Evolutionary conservation across 2,113 vertebrate species (phyloP).

Genomic region (Dendrocopos noguchii): DNA sequence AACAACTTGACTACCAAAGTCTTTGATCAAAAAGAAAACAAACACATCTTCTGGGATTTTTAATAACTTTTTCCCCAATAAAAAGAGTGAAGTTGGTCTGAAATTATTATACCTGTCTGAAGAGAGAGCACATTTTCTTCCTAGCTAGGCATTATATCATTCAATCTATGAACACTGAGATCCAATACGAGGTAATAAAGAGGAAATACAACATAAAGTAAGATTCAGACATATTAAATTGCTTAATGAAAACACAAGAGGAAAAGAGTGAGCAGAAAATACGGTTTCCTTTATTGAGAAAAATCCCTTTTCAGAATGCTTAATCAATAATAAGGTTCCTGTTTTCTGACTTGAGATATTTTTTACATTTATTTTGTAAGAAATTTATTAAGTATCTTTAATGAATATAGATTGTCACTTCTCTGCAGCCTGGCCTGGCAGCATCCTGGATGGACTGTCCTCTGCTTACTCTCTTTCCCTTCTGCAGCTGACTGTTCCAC

Average conservation of each 20-base stretch:
- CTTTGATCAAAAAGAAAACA: slow-evolving; percentile 45
- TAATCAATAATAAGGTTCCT: slow-evolving; percentile 71
- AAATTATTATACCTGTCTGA: slow-evolving; percentile 65
- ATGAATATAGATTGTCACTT: slow-evolving; percentile 7
- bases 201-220: slow-evolving; percentile 62
- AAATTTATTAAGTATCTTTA: slow-evolving; percentile 47
- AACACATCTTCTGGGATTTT: not conserved
- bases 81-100: slow-evolving; percentile 44
- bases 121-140: slow-evolving; percentile 61
- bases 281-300: slow-evolving; percentile 66
- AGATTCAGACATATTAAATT: slow-evolving; percentile 70
- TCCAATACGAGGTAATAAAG: slow-evolving; percentile 76
- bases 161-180: slow-evolving; percentile 57
- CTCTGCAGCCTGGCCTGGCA: not conserved
- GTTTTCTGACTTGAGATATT: slow-evolving; percentile 36
- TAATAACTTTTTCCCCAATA: slow-evolving; percentile 59
- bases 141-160: slow-evolving; percentile 62
- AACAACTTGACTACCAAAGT: not conserved
- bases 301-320: slow-evolving; percentile 37
- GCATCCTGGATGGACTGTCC: not conserved
- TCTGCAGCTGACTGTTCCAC: slow-evolving; percentile 4
- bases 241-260: slow-evolving; percentile 69
- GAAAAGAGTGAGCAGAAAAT: slow-evolving; percentile 46
- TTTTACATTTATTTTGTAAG: not conserved
- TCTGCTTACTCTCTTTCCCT: not conserved